A percentile compares a stretch with the other conserved stretches of the same genome.
Evolutionary conservation across 2,113 vertebrate species (phyloP).

Genomic region (Pyrgilauda ruficollis): DNA sequence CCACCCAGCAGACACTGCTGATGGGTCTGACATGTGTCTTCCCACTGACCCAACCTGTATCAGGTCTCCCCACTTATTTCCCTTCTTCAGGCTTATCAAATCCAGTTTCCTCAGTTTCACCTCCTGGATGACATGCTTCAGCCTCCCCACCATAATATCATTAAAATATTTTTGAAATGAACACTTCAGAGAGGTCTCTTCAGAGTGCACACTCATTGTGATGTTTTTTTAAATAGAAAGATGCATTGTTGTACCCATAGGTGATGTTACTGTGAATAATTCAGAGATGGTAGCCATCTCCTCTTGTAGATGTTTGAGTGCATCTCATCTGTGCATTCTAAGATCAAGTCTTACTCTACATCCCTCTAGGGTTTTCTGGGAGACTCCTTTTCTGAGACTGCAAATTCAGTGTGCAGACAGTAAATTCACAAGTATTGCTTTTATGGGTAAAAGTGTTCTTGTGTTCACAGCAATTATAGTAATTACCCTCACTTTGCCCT

Average conservation of each 20-base stretch:
- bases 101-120: not conserved
- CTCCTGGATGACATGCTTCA: not conserved
- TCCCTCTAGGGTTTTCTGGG: not conserved
- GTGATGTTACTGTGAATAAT: not conserved
- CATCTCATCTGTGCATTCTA: not conserved
- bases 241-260: not conserved
- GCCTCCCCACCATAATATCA: too few relatives aligned
- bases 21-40: not conserved
- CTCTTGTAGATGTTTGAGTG: not conserved
- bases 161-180: not conserved
- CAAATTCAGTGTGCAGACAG: not conserved
- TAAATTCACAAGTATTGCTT: not conserved
- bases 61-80: not conserved
- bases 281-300: not conserved
- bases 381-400: not conserved
- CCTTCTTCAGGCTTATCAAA: not conserved
- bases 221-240: not conserved
- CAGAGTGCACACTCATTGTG: not conserved
- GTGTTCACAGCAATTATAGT: not conserved
- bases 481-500: not conserved
- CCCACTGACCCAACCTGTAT: not conserved
- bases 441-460: not conserved
- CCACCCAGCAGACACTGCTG: not conserved
- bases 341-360: not conserved
- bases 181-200: not conserved